Conservation (phyloP, 2,797 vertebrate genomes). For the Discoglossus pictus region DNA sequence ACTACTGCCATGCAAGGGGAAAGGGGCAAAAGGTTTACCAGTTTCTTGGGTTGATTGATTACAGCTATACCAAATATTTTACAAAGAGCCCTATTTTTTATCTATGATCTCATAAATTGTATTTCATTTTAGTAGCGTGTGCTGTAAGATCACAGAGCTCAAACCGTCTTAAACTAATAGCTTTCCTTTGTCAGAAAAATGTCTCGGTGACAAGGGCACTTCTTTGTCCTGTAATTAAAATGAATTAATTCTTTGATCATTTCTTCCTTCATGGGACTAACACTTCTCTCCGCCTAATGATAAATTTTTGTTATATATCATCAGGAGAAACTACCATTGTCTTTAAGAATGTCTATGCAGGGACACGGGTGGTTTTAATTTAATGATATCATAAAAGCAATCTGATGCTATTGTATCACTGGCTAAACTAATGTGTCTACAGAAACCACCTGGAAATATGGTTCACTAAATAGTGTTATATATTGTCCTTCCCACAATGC, state of each 20-base stretch:
- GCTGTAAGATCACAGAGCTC: too few relatives aligned
- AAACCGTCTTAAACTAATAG: too few relatives aligned
- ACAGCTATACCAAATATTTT: too few relatives aligned
- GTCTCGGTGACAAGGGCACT: slow-evolving; percentile 13
- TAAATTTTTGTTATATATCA: slow-evolving; percentile 12
- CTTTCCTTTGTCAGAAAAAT: slow-evolving; percentile 1
- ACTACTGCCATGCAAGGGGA: too few relatives aligned
- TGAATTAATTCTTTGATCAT: slow-evolving; percentile 7
- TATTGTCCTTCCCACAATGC: neutral
- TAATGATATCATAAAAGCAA: slow-evolving; percentile 24
- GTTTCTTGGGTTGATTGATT: too few relatives aligned
- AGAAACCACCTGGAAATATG: slow-evolving; percentile 1
- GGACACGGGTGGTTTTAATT: slow-evolving; percentile 10
- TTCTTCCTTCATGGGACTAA: neutral
- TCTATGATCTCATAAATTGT: too few relatives aligned
- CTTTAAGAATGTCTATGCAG: slow-evolving; percentile 17
- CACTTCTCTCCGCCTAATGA: neutral
- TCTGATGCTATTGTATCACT: neutral
- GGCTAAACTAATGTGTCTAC: slow-evolving; percentile 3
- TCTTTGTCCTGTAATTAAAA: slow-evolving; percentile 14
- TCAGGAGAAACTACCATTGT: neutral
- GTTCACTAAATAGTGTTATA: neutral
- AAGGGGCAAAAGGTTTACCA: too few relatives aligned
- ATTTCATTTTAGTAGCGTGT: too few relatives aligned
- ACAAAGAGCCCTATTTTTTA: too few relatives aligned